phyloP scores from a whole-genome alignment of 2,113 vertebrate species.

The Psilopsiagon aymara region DNA sequence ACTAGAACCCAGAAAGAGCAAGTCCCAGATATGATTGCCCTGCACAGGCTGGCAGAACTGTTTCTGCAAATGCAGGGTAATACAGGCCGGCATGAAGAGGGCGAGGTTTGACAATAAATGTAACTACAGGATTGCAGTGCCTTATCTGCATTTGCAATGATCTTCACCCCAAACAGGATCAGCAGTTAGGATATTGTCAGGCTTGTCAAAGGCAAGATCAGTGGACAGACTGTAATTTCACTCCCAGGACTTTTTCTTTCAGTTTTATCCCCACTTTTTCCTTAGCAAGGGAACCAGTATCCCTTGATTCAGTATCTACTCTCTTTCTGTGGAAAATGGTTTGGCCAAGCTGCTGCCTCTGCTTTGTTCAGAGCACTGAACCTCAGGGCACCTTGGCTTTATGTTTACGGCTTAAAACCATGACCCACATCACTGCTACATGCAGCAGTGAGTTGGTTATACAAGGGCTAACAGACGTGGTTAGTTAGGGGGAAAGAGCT shows the following conservation, averaged over 20 bases:
- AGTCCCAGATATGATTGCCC: not conserved
- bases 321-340: not conserved
- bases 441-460: not conserved
- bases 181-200: not conserved
- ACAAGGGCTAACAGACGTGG: not conserved
- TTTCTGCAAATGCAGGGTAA: not conserved
- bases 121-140: not conserved
- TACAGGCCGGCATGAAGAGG: not conserved
- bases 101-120: not conserved
- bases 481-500: not conserved
- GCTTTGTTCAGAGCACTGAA: not conserved
- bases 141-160: not conserved
- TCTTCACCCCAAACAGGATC: not conserved
- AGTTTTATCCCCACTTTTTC: not conserved
- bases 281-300: not conserved
- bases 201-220: not conserved
- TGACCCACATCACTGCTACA: not conserved
- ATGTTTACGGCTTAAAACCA: slow-evolving; percentile 10
- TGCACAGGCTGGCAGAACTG: not conserved
- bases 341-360: not conserved
- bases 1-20: not conserved
- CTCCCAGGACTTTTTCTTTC: not conserved
- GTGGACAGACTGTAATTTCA: not conserved
- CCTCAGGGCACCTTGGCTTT: slow-evolving; percentile 26
- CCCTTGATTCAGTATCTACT: not conserved